These are phyloP conservation scores for Hippopotamus amphibius DNA, from an alignment of 2,113 vertebrate genomes.

Conservation along the genomic window DNA sequence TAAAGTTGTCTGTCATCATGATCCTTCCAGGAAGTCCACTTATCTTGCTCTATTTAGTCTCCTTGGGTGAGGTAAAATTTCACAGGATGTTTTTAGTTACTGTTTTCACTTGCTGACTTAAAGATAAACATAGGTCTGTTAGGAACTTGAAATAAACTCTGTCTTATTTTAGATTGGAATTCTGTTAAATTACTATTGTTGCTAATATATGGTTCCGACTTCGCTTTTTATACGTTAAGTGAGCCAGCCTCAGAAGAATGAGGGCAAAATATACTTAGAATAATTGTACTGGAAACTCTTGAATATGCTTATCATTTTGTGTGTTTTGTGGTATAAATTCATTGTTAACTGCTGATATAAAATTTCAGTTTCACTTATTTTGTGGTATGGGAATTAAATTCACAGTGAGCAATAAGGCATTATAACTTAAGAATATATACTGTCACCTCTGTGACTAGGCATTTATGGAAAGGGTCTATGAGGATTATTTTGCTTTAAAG, in stretches of 20 bases:
- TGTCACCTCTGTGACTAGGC: neutral
- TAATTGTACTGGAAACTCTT: neutral
- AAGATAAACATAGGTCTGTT: conserved; percentile 40
- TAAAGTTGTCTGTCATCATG: neutral
- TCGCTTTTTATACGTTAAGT: conserved; percentile 21
- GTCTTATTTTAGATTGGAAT: conserved; percentile 4
- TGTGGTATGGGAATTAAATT: conserved; percentile 5
- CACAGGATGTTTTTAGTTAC: neutral
- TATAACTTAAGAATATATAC: neutral
- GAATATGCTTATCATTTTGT: neutral
- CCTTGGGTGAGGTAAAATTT: neutral
- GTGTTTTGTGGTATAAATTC: neutral
- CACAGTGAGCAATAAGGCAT: neutral
- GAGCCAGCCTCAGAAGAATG: neutral
- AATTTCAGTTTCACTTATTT: neutral
- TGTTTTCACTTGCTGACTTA: neutral
- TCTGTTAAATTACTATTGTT: conserved; percentile 42
- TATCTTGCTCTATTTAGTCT: neutral
- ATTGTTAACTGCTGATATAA: neutral
- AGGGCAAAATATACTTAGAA: neutral
- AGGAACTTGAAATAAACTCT: conserved; percentile 38
- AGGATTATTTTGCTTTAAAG: neutral
- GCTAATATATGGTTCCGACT: neutral
- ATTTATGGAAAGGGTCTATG: neutral
- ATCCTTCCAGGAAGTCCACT: neutral